Evolutionary conservation across 2,797 vertebrate genomes (phyloP).

Genomic region (Chromobotia macracanthus): DNA sequence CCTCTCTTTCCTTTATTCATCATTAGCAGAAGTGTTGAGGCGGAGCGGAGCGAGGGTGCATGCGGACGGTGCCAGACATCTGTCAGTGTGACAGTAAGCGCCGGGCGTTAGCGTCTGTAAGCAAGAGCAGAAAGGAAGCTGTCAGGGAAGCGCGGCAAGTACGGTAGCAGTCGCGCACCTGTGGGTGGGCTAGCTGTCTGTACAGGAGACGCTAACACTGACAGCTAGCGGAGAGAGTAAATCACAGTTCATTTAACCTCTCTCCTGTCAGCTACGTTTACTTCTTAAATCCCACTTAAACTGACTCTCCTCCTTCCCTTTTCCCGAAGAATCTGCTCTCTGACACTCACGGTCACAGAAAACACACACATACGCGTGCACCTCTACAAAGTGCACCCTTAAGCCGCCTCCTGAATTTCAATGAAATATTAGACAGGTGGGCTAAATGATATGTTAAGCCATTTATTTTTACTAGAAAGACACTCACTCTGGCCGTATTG

Average conservation of each 20-base stretch:
- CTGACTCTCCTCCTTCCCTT: slow-evolving; percentile 65
- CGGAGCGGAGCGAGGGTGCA: slow-evolving; percentile 60
- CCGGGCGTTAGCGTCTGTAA: slow-evolving; percentile 57
- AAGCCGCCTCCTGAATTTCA: slow-evolving; percentile 70
- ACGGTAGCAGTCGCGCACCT: slow-evolving; percentile 73
- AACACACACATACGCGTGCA: slow-evolving; percentile 45
- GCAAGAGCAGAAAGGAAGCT: slow-evolving; percentile 68
- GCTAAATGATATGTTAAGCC: slow-evolving; percentile 37
- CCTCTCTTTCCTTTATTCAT: slow-evolving; percentile 66
- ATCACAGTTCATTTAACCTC: slow-evolving; percentile 62
- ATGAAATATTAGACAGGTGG: slow-evolving; percentile 68
- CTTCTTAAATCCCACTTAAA: slow-evolving; percentile 75
- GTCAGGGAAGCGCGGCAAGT: slow-evolving; percentile 64
- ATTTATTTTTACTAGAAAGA: neutral
- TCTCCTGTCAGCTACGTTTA: slow-evolving; percentile 76
- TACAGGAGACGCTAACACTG: slow-evolving; percentile 70
- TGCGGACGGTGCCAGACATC: slow-evolving; percentile 58
- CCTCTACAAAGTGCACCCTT: slow-evolving; percentile 59
- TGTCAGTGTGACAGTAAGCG: slow-evolving; percentile 62
- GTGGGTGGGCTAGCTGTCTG: slow-evolving; percentile 78
- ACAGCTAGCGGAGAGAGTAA: slow-evolving; percentile 66
- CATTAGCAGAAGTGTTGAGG: slow-evolving; percentile 54
- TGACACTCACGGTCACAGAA: slow-evolving; percentile 49
- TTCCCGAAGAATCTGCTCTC: slow-evolving; percentile 68
- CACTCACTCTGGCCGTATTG: slow-evolving; percentile 96